phyloP scores from a whole-genome alignment of 2,888 invertebrate genomes.

The Melieria omissa region DNA sequence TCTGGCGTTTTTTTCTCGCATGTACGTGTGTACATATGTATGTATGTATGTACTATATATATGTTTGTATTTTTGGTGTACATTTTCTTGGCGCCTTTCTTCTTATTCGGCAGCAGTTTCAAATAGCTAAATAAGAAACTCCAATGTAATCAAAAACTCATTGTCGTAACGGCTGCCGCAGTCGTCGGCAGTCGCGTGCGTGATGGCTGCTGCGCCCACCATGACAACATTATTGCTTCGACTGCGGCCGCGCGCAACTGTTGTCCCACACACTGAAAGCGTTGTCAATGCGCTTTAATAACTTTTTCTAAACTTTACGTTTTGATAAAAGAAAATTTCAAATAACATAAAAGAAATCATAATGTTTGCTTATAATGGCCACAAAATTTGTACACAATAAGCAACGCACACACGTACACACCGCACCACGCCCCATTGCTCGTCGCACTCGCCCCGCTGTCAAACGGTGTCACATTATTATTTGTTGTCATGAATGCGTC shows the following conservation, averaged over 20 bases:
- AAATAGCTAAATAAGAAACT: slow-evolving; percentile 30
- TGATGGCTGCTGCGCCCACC: no score
- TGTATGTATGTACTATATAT: neutral
- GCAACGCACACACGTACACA: neutral
- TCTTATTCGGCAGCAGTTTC: neutral
- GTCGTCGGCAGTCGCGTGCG: no score
- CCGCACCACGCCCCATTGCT: no score
- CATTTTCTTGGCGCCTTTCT: no score
- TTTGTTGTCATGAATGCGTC: slow-evolving; percentile 12
- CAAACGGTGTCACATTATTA: slow-evolving; percentile 13
- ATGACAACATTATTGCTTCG: neutral
- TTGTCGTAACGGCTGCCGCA: slow-evolving; percentile 27
- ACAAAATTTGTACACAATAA: neutral
- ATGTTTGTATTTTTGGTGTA: neutral
- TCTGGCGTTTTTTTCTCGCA: neutral
- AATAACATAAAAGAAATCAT: no score
- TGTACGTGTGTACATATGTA: no score
- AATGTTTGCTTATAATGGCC: slow-evolving; percentile 4
- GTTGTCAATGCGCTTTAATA: slow-evolving; percentile 17
- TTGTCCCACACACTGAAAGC: neutral
- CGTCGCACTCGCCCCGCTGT: neutral
- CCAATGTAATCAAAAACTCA: slow-evolving; percentile 42
- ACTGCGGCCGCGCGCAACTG: neutral
- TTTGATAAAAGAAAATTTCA: slow-evolving; percentile 10
- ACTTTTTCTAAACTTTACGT: slow-evolving; percentile 6